A percentile compares a stretch with the other conserved stretches of the same genome.
Evolutionary conservation across 1,140 invertebrate species (phyloP).

Genomic region (Harpegnathos saltator): DNA sequence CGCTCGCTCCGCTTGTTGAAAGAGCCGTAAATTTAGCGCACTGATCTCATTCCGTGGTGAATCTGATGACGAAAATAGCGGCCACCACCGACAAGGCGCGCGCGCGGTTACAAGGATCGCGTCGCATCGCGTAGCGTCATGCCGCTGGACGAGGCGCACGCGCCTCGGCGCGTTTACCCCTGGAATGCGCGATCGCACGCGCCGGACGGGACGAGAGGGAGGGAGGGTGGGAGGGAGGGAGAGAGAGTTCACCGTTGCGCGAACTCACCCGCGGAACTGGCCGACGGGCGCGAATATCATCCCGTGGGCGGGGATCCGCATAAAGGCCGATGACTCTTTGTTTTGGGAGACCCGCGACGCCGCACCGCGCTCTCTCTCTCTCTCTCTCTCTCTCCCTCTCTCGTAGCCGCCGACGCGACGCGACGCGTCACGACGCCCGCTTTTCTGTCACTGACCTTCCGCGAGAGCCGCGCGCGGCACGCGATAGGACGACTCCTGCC

Average conservation of each 20-base stretch:
- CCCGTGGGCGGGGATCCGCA: constrained; percentile 36
- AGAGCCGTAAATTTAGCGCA: constrained; percentile 45
- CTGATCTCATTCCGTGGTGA: constrained; percentile 80
- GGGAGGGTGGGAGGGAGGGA: neutral
- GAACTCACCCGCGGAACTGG: constrained; percentile 8
- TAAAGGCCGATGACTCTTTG: constrained; percentile 53
- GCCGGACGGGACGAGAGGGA: constrained; percentile 45
- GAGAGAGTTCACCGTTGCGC: constrained; percentile 23
- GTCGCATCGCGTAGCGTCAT: constrained; percentile 8
- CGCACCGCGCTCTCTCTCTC: no score
- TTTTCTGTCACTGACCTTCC: constrained; percentile 67
- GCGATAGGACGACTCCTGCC: constrained; percentile 15
- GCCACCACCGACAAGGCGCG: constrained; percentile 6
- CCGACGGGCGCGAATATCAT: constrained; percentile 39
- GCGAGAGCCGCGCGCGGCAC: constrained; percentile 22
- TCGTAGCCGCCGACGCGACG: constrained; percentile 32
- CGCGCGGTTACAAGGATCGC: constrained; percentile 24
- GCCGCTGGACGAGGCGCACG: constrained; percentile 37
- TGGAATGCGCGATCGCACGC: constrained; percentile 15
- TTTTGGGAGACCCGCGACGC: constrained; percentile 43
- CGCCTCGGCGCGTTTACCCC: constrained; percentile 58
- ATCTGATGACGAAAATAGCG: constrained; percentile 77
- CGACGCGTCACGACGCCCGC: constrained; percentile 28
- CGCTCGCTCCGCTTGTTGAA: no score
- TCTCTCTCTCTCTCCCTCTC: no score